A percentile compares a stretch with the other conserved stretches of the same genome.
phyloP scores from a whole-genome alignment of 2,888 invertebrate genomes.

The Drosophila percnosoma region DNA sequence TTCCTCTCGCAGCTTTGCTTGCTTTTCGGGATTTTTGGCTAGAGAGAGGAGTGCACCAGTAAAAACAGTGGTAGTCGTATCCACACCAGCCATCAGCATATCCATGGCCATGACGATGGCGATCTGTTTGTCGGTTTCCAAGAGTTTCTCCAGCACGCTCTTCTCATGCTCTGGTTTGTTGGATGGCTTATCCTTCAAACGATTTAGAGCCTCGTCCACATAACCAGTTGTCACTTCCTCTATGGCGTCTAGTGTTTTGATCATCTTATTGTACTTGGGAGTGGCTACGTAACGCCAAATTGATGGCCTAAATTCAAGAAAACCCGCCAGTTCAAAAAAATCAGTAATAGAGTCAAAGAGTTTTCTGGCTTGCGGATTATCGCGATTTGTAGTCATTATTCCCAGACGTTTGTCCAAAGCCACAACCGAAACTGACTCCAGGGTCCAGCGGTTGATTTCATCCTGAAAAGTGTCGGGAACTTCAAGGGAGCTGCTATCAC shows the following conservation, averaged over 20 bases:
- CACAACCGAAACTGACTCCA: conserved; percentile 86
- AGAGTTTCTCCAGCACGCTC: conserved; percentile 88
- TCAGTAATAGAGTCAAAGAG: conserved; percentile 52
- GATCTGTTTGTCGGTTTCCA: conserved; percentile 87
- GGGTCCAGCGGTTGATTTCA: conserved; percentile 86
- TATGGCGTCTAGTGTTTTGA: conserved; percentile 69
- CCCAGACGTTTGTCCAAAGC: conserved; percentile 83
- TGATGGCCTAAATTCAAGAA: conserved; percentile 56
- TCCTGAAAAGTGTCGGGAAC: conserved; percentile 85
- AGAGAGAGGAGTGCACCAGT: conserved; percentile 82
- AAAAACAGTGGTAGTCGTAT: conserved; percentile 85
- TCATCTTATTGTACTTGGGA: conserved; percentile 42
- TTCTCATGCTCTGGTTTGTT: conserved; percentile 72
- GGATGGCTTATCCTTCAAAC: conserved; percentile 53
- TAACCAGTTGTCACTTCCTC: conserved; percentile 73
- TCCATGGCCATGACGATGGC: conserved; percentile 89
- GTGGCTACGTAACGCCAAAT: conserved; percentile 56
- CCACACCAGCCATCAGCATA: conserved; percentile 89
- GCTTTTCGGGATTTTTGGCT: conserved; percentile 88
- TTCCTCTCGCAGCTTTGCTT: conserved; percentile 88
- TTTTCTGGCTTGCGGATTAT: conserved; percentile 58
- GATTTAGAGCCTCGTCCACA: conserved; percentile 82
- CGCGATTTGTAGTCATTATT: conserved; percentile 58
- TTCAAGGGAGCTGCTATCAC: conserved; percentile 77
- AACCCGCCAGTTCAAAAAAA: conserved; percentile 36